Percentiles rank a stretch among this genome's conserved stretches.
phyloP scores from a whole-genome alignment of 2,888 invertebrate species.

The Palloptera scutellata region DNA sequence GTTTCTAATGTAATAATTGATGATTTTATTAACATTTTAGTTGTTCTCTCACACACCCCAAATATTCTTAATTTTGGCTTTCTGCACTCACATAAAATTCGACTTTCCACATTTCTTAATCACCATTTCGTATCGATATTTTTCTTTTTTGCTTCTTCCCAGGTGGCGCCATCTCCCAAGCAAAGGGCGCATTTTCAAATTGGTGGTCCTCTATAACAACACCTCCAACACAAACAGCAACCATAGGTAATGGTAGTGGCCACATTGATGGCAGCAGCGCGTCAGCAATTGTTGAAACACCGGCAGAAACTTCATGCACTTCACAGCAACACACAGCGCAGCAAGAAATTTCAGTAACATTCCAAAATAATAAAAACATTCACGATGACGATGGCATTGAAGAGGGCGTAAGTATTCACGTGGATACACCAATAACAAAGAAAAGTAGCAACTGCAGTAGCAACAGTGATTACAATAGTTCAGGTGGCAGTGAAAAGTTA shows the following conservation, averaged over 20 bases:
- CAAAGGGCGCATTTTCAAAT: constrained; percentile 82
- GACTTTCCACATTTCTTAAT: background rate
- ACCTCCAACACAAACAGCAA: constrained; percentile 57
- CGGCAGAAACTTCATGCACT: constrained; percentile 24
- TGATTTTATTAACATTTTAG: no score
- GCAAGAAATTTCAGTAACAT: constrained; percentile 54
- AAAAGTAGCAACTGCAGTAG: constrained; percentile 18
- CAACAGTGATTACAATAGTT: constrained; percentile 6
- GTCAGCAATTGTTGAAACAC: constrained; percentile 17
- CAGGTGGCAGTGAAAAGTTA: constrained; percentile 42
- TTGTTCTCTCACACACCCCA: no score
- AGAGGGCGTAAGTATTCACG: constrained; percentile 51
- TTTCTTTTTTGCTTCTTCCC: constrained; percentile 41
- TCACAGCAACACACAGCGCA: constrained; percentile 22
- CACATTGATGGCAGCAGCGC: constrained; percentile 24
- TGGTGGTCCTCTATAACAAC: constrained; percentile 83
- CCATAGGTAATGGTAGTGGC: constrained; percentile 14
- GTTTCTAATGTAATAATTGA: no score
- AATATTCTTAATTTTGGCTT: no score
- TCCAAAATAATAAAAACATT: constrained; percentile 51
- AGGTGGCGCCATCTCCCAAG: constrained; percentile 88
- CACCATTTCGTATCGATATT: constrained; percentile 40
- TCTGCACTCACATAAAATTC: no score
- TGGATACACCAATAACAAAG: constrained; percentile 37
- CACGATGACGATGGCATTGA: constrained; percentile 45